Evolutionary conservation across 2,797 vertebrate species (phyloP), one percentile per base, ranked within the genome.

Genomic region (Glyptemys insculpta): DNA sequence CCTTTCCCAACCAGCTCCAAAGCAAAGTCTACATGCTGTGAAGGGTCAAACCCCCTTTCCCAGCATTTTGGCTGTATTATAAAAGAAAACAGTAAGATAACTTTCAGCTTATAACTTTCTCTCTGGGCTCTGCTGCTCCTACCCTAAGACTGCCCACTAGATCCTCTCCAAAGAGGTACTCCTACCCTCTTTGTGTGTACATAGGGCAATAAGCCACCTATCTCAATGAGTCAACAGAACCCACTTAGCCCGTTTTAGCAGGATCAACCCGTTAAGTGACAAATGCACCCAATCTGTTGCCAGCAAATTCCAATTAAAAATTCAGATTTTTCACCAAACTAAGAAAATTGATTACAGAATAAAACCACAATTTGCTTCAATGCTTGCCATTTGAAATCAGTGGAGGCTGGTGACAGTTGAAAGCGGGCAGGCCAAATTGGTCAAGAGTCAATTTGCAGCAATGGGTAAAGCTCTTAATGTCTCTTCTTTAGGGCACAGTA

Each of bases 181-280:
- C 23, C 23, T 12, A 44, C 6, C 41, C 41, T 23, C 12, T 12
- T 14, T 25, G 9, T 76, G 6, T 47, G 4, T 14, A 27, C 23
- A 47, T 85, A 91, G 68, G 53, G 57, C 23, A 85, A 78, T 11
- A 23, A 0, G 14, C 2, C 52, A 59, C 16, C 59, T 7, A 10
- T 14, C 9, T 6, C 65, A 0, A 0, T 14, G 31, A 49, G 4
- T 29, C 81, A 74, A 0, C 5, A 88, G 68, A 44, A 31, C 82
- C 21, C 68, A 37, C 86, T 92, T 87, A 94, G 92, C 95, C 23
- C 82, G 87, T 87, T 88, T 78, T 29, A 89, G 47, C 0, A 57
- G 80, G 25, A 90, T 29, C 41, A 49, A 2, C 5, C 25, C 6
- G 41, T 57, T 65, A 23, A 85, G 6, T 10, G 44, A 34, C 47